Conservation (phyloP, 2,888 invertebrate genomes). For the Latrodectus hesperus region DNA sequence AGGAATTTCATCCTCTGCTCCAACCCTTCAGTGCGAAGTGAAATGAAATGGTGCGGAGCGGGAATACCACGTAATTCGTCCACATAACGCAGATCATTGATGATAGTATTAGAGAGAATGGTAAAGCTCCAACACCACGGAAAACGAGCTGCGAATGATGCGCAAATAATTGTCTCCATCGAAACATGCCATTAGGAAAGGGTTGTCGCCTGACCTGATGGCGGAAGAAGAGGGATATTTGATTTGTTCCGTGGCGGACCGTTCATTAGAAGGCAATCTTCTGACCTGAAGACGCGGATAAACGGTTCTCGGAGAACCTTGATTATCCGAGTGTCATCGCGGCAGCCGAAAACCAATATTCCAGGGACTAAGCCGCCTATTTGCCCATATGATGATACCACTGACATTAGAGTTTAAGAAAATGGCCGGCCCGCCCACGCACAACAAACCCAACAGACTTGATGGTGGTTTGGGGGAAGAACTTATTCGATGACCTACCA, state of each 20-base stretch:
- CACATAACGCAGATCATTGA: conserved; percentile 18
- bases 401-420: conserved; percentile 53
- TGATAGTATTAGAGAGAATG: conserved; percentile 34
- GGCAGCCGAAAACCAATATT: conserved; percentile 18
- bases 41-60: not conserved
- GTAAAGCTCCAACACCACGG: conserved; percentile 35
- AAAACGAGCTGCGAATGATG: conserved; percentile 36
- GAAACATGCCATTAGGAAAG: conserved; percentile 27
- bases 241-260: not conserved
- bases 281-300: conserved; percentile 20
- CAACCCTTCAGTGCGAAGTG: not conserved
- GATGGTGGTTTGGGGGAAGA: conserved; percentile 27
- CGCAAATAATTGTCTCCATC: conserved; percentile 51
- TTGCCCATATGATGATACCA: conserved; percentile 60
- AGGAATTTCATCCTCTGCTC: not conserved
- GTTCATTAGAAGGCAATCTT: conserved; percentile 36
- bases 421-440: conserved; percentile 36
- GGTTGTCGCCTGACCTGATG: conserved; percentile 14
- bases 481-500: conserved; percentile 48
- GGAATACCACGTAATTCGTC: not conserved
- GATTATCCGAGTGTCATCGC: not conserved
- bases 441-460: not conserved
- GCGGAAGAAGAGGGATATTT: conserved; percentile 16
- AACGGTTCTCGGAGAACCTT: conserved; percentile 2
- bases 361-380: conserved; percentile 43